These are phyloP conservation scores for Danaus plexippus DNA, from an alignment of 1,140 invertebrate species.

Conservation along the genomic window DNA sequence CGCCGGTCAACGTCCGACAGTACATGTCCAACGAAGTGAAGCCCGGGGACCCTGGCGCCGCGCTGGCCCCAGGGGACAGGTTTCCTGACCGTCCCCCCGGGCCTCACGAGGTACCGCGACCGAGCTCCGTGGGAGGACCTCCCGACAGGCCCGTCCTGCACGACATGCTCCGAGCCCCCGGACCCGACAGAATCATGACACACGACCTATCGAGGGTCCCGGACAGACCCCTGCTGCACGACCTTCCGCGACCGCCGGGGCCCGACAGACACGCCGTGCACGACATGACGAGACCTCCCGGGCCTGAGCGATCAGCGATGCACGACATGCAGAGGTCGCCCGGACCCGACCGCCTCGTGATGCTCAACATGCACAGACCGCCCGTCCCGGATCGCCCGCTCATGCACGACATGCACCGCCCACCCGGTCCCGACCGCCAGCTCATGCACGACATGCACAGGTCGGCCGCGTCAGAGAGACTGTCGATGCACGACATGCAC, in stretches of 20 bases:
- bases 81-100: background rate
- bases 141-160: constrained; percentile 10
- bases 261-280: constrained; percentile 13
- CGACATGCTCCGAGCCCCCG: constrained; percentile 34
- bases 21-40: constrained; percentile 8
- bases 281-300: constrained; percentile 15
- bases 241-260: constrained; percentile 13
- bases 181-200: constrained; percentile 20
- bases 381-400: constrained; percentile 20
- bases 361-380: constrained; percentile 12
- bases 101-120: background rate
- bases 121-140: constrained; percentile 1
- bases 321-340: constrained; percentile 13
- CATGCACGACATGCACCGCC: constrained; percentile 13
- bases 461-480: constrained; percentile 41
- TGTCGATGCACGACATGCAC: constrained; percentile 15
- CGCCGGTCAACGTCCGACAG: constrained; percentile 34
- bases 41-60: constrained; percentile 4
- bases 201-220: constrained; percentile 7
- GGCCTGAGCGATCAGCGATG: constrained; percentile 6
- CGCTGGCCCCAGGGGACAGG: background rate
- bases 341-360: constrained; percentile 15
- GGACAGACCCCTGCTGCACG: constrained; percentile 10
- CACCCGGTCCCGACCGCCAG: constrained; percentile 7
- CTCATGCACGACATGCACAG: constrained; percentile 26